Base-by-base conservation (phyloP, 2,797 vertebrate genomes). In the Acipenser oxyrinchus region DNA sequence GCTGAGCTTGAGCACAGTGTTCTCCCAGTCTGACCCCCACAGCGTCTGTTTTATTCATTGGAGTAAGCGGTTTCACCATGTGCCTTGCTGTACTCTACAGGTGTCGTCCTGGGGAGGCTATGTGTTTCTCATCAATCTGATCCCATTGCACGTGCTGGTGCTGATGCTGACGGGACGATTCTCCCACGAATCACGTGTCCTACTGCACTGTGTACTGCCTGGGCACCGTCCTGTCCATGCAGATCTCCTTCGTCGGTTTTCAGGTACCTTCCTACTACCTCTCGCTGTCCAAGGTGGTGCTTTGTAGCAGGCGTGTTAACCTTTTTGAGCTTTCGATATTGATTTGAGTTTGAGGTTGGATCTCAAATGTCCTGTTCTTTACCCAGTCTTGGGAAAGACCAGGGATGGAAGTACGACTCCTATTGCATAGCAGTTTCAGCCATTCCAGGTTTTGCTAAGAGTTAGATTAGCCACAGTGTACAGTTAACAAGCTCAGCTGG, bases 91-190 rank as follows among this genome's bases (percentile, higher is more conserved):
- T 6, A 6, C 70, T 6, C 76, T 57, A 0, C 73, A 99, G 97
- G 97, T 99, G 69, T 99, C 97, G 13, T 99, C 96, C 0, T 99
- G 96, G 97, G 97, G 97, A 37, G 96, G 97, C 66, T 99, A 99
- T 0, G 97, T 99, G 72, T 99, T 99, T 78, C 89, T 99, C 75
- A 99, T 99, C 77, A 99, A 99, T 79, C 86, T 99, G 10, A 99
- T 99, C 76, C 97, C 97, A 10, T 81, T 99, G 67, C 97, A 99
- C 0, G 96, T 99, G 10, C 85, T 99, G 70, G 95, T 98, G 71
- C 84, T 99, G 85, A 99, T 99, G 96, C 86, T 99, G 68, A 99
- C 97, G 0, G 97, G 97, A 0, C 88, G 97, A 12, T 99, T 99
- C 84, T 99, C 97, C 64, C 97, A 99, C 89, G 97, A 60, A 98